Base-by-base conservation (phyloP, 2,888 invertebrate species). In the Eupithecia exiguata region DNA sequence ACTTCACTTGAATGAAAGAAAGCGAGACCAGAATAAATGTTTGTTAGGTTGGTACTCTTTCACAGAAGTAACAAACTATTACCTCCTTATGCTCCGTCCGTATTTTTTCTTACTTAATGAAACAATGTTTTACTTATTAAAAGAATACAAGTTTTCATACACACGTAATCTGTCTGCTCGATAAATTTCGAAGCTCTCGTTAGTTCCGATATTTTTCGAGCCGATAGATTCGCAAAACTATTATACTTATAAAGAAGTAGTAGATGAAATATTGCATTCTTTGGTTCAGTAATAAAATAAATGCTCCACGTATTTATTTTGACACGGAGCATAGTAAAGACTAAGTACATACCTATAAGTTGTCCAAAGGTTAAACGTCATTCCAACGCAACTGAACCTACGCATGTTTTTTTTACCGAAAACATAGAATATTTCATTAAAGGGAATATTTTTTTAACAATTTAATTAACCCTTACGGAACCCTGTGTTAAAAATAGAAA, bases 401-500 rank as follows among this genome's bases (percentile, higher is more conserved):
- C 21, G 10, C 21, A 53, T 53, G 53, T 53, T 58, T 53, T 36
- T 30, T 49, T 21, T 12, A 58, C 25, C 14, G 25, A 58, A 58
- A 58, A 25, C 58, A 12, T 21, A n/a, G 53, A 53, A 53, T 53
- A 0, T 5, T 53, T 53, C 53, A 21, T 25, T 25, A 58, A 53
- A 53, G 10, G 53, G 53, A 21, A 53, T 53, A 53, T 53, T 53
- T n/a, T 53, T 46, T 63, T 36, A n/a, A 62, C 35, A 35, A 70
- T 14, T 40, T 61, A 62, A 25, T 62, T 16, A 16, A 67, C 3
- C 25, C 21, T 68, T 30, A 69, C 76, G 70, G 83, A 74, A 76
- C 80, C 81, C 75, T 72, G 76, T 77, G 61, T 38, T 74, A 80
- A 74, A 80, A 77, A 78, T 78, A 77, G 75, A 63, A 77, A 69